These are phyloP conservation scores for Uloborus plumipes DNA, from an alignment of 2,888 invertebrate genomes.

Conservation along the genomic window DNA sequence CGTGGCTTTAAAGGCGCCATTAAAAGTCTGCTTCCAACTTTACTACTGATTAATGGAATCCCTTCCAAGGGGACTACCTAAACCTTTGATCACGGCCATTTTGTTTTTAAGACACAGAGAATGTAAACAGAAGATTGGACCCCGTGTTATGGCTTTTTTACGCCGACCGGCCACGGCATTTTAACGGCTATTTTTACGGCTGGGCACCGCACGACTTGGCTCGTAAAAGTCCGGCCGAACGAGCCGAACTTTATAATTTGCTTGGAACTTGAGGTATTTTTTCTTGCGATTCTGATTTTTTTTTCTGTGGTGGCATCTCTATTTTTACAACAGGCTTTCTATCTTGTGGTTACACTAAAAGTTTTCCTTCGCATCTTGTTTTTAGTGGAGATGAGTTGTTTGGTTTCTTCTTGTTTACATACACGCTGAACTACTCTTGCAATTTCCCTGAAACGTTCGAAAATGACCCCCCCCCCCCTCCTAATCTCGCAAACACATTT, in stretches of 20 bases:
- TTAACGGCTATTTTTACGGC: conserved; percentile 48
- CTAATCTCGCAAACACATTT: too few relatives aligned
- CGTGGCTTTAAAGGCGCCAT: conserved; percentile 39
- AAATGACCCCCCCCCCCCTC: too few relatives aligned
- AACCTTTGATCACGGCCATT: conserved; percentile 54
- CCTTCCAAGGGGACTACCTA: conserved; percentile 23
- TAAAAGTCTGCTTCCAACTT: conserved; percentile 52
- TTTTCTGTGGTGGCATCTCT: conserved; percentile 15
- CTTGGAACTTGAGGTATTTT: conserved; percentile 1
- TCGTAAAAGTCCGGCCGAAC: conserved; percentile 35
- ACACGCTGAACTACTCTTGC: too few relatives aligned
- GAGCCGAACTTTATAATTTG: conserved; percentile 58
- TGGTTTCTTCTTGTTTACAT: too few relatives aligned
- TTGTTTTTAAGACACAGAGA: conserved; percentile 56
- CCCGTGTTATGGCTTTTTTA: conserved; percentile 43
- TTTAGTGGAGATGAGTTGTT: too few relatives aligned
- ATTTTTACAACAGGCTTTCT: background rate
- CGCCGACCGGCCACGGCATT: background rate
- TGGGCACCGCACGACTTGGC: conserved; percentile 27
- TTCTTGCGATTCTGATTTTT: conserved; percentile 9
- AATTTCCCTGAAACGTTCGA: too few relatives aligned
- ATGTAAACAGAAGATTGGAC: conserved; percentile 62
- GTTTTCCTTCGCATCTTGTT: too few relatives aligned
- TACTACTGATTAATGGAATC: conserved; percentile 53
- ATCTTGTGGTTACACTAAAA: background rate